Evolutionary conservation across 2,888 invertebrate species (phyloP).

Genomic region (Clivina fossor): DNA sequence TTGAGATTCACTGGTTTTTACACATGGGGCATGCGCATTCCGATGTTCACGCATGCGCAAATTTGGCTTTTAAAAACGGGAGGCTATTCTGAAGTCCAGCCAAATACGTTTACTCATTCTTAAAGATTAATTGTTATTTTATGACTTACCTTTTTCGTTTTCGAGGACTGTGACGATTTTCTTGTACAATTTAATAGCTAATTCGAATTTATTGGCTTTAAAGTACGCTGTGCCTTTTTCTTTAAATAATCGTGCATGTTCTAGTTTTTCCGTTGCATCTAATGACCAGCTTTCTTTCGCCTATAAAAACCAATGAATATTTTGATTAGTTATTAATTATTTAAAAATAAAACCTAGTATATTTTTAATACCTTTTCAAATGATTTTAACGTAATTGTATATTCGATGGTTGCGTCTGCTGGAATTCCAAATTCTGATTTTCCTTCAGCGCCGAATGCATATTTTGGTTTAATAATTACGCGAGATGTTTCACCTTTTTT

Average conservation of each 20-base stretch:
- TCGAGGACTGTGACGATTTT: slow-evolving; percentile 70
- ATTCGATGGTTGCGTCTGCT: slow-evolving; percentile 74
- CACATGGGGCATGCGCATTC: too few relatives aligned
- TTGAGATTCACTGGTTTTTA: too few relatives aligned
- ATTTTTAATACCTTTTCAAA: slow-evolving; percentile 72
- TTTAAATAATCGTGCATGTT: slow-evolving; percentile 80
- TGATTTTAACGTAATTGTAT: slow-evolving; percentile 75
- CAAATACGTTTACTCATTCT: too few relatives aligned
- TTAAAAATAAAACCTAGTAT: slow-evolving; percentile 25
- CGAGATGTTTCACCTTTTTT: slow-evolving; percentile 76
- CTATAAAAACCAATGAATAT: slow-evolving; percentile 48
- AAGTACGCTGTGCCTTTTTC: slow-evolving; percentile 90
- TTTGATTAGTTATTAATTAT: slow-evolving; percentile 16
- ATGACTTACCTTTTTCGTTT: slow-evolving; percentile 55
- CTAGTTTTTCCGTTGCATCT: slow-evolving; percentile 75
- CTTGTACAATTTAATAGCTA: slow-evolving; percentile 87
- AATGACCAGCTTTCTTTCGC: slow-evolving; percentile 82
- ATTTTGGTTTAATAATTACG: slow-evolving; percentile 72
- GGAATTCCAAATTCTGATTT: slow-evolving; percentile 74
- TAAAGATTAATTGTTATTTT: background rate
- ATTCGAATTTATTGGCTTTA: slow-evolving; percentile 71
- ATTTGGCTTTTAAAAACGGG: too few relatives aligned
- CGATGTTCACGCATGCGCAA: too few relatives aligned
- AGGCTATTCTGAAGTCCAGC: too few relatives aligned
- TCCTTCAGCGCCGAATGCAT: slow-evolving; percentile 77